Evolutionary conservation across 1,140 invertebrate genomes (phyloP), one percentile per base, ranked within the genome.

Genomic region (Achatina immaculata): DNA sequence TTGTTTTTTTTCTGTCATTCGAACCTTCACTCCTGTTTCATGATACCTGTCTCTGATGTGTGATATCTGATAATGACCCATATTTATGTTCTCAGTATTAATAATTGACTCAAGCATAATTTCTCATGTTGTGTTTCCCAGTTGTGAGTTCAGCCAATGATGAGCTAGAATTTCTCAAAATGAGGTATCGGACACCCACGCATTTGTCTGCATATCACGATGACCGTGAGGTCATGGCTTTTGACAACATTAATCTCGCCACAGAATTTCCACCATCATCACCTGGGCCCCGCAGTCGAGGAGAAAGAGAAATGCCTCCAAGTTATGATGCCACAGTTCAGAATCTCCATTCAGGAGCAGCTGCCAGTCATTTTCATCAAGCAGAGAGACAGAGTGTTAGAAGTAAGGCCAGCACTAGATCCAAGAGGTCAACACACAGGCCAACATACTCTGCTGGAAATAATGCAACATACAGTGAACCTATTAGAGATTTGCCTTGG

Each of bases 91-190:
- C n/a, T n/a, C n/a, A n/a, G 21, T 55, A 2, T 14, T 19, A 55
- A 9, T 55, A 2, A 55, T 2, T 55, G 24, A 55, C 19, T 24
- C 4, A 21, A 14, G 2, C 48, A 55, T 62, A 31, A n/a, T n/a
- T n/a, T n/a, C n/a, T n/a, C n/a, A n/a, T n/a, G n/a, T n/a, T n/a
- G n/a, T n/a, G n/a, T n/a, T n/a, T 34, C 0, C 28, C 58, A 62
- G 58, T 31, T 62, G 89, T 89, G 69, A 84, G 86, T 68, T 86
- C 86, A 68, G 89, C 88, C 34, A 90, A 89, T 83, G 88, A 91
- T 85, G 89, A 90, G 81, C 81, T 91, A 38, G 90, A 91, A 83
- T 91, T 89, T 86, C 88, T 91, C n/a, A 90, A 90, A 83, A 91
- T 91, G 88, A 86, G 90, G 58, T 86, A 86, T 74, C 84, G 85